Conservation (phyloP, 2,888 invertebrate genomes). For the Heliothis peltigera region DNA sequence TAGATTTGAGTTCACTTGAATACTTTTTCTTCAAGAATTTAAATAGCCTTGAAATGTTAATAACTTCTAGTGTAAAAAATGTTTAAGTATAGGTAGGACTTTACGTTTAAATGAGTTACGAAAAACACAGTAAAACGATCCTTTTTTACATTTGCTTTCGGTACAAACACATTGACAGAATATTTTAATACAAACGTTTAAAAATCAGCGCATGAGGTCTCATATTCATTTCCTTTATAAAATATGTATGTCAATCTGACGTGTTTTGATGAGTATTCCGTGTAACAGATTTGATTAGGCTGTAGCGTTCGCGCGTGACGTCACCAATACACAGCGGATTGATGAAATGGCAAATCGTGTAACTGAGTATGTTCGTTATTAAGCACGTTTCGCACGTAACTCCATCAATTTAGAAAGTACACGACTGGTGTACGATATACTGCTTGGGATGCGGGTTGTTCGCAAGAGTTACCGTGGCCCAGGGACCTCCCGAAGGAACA, state of each 20-base stretch:
- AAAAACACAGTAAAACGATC: background rate
- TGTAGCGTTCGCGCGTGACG: background rate
- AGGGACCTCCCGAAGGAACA: too few species aligned
- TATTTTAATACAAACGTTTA: background rate
- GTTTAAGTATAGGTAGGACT: too few species aligned
- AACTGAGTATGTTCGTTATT: constrained; percentile 18
- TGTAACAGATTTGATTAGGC: constrained; percentile 12
- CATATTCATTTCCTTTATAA: background rate
- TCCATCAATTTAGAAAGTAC: constrained; percentile 11
- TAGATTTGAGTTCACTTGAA: too few species aligned
- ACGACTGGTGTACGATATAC: background rate
- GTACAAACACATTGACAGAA: background rate
- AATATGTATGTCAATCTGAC: background rate
- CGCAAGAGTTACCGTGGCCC: too few species aligned
- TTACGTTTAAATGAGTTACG: too few species aligned
- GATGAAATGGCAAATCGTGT: constrained; percentile 3
- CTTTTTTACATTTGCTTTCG: background rate
- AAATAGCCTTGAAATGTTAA: too few species aligned
- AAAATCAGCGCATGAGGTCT: background rate
- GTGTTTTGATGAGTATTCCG: background rate
- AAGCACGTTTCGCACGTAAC: constrained; percentile 6
- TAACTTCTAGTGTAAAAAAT: too few species aligned
- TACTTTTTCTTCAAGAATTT: too few species aligned
- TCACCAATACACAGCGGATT: constrained; percentile 15
- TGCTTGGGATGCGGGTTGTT: too few species aligned